These are phyloP conservation scores for Perognathus longimembris DNA, from an alignment of 2,113 vertebrate species.

Conservation along the genomic window DNA sequence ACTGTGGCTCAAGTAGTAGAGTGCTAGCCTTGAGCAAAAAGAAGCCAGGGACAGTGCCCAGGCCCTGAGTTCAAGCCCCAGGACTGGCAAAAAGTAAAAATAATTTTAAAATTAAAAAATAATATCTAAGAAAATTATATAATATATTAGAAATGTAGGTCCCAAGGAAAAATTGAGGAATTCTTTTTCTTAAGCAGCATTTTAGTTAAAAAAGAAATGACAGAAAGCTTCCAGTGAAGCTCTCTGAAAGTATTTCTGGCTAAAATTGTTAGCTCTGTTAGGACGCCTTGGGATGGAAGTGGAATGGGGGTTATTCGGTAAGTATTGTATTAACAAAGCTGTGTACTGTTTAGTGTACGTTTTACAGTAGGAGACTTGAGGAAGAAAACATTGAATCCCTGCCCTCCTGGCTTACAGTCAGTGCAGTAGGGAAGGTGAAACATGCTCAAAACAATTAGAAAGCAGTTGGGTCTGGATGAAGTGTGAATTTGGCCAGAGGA, in stretches of 20 bases:
- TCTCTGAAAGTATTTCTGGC: conserved; percentile 28
- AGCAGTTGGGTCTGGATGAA: neutral
- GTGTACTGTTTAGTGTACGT: neutral
- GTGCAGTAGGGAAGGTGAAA: neutral
- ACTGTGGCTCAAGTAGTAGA: too few relatives aligned
- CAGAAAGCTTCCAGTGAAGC: neutral
- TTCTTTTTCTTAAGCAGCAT: too few relatives aligned
- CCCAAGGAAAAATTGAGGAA: conserved; percentile 2
- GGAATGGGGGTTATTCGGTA: neutral
- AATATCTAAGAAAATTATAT: neutral
- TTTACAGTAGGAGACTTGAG: neutral
- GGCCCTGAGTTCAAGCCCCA: too few relatives aligned
- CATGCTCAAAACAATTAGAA: neutral
- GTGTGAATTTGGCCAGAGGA: neutral
- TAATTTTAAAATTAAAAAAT: neutral
- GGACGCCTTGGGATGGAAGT: neutral
- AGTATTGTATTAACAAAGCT: neutral
- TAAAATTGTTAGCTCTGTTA: conserved; percentile 1
- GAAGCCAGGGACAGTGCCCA: too few relatives aligned
- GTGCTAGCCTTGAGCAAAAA: too few relatives aligned
- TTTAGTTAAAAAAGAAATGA: too few relatives aligned
- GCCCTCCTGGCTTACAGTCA: neutral
- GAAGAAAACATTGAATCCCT: neutral
- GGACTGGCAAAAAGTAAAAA: too few relatives aligned
- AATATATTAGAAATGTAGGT: neutral